Conservation (phyloP, 23 tunicate species). For the Halocynthia aurantium region DNA sequence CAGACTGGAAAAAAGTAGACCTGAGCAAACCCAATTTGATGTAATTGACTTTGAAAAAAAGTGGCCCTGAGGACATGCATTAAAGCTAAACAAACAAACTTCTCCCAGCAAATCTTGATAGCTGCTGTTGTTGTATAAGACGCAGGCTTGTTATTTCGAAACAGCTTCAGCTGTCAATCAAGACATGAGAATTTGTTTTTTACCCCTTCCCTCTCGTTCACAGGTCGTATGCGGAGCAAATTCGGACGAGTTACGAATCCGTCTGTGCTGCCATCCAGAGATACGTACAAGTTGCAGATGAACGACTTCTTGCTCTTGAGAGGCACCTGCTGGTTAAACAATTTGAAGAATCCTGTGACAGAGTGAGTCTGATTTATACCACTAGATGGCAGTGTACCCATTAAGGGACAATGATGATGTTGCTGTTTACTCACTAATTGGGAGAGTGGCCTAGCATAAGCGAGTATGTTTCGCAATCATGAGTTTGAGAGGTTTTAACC, state of each 20-base stretch:
- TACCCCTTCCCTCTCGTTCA: not conserved
- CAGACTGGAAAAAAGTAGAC: no score
- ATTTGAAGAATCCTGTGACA: slow-evolving; percentile 84
- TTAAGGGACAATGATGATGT: not conserved
- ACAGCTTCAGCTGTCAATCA: no score
- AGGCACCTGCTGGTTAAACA: slow-evolving; percentile 75
- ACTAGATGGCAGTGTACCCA: not conserved
- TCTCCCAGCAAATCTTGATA: no score
- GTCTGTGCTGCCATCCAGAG: slow-evolving; percentile 57
- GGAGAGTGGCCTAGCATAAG: no score
- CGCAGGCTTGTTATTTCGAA: not conserved
- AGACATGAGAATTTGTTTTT: no score
- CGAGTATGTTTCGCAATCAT: no score
- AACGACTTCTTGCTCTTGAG: slow-evolving; percentile 70
- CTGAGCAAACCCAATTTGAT: no score
- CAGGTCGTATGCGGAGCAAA: slow-evolving; percentile 41
- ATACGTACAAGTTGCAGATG: slow-evolving; percentile 68
- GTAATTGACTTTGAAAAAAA: no score
- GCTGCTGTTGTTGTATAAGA: not conserved
- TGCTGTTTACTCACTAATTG: not conserved
- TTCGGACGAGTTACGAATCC: slow-evolving; percentile 43
- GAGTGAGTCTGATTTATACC: slow-evolving; percentile 35
- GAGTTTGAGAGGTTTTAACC: no score
- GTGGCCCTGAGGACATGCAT: no score
- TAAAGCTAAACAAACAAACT: no score